Evolutionary conservation across 1,140 invertebrate genomes (phyloP).

Genomic region (Solen grandis): DNA sequence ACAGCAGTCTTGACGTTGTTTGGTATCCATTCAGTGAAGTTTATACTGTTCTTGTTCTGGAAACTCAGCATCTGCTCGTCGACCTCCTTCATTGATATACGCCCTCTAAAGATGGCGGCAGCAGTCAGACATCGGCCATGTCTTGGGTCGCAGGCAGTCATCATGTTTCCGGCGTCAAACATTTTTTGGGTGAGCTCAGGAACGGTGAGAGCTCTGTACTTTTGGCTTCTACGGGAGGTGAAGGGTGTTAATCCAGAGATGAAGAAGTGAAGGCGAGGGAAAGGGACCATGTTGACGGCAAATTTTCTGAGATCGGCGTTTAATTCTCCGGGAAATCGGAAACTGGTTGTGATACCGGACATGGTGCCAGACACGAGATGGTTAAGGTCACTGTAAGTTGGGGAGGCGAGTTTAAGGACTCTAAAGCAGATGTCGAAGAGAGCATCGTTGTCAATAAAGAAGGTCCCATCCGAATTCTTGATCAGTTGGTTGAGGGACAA

Average conservation of each 20-base stretch:
- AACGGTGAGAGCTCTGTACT: too few species aligned
- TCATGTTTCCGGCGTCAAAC: constrained; percentile 89
- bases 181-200: constrained; percentile 85
- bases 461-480: constrained; percentile 87
- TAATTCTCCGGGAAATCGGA: constrained; percentile 90
- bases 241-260: constrained; percentile 89
- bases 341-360: constrained; percentile 91
- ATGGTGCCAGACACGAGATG: constrained; percentile 84
- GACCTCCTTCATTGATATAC: too few species aligned
- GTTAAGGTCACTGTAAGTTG: constrained; percentile 84
- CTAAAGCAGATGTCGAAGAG: constrained; percentile 96
- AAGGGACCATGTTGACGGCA: constrained; percentile 92
- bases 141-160: constrained; percentile 87
- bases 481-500: constrained; percentile 89
- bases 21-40: constrained; percentile 88
- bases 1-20: too few species aligned
- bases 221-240: constrained; percentile 83
- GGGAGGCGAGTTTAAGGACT: constrained; percentile 89
- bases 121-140: constrained; percentile 92
- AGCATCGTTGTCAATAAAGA: constrained; percentile 87
- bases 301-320: constrained; percentile 95
- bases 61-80: constrained; percentile 88
- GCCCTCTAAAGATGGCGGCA: constrained; percentile 98
- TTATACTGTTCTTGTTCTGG: constrained; percentile 93
- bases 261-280: constrained; percentile 89